A percentile compares a stretch with the other conserved stretches of the same genome.
These are phyloP conservation scores for Chunga burmeisteri DNA, from an alignment of 2,113 vertebrate genomes.

Conservation along the genomic window DNA sequence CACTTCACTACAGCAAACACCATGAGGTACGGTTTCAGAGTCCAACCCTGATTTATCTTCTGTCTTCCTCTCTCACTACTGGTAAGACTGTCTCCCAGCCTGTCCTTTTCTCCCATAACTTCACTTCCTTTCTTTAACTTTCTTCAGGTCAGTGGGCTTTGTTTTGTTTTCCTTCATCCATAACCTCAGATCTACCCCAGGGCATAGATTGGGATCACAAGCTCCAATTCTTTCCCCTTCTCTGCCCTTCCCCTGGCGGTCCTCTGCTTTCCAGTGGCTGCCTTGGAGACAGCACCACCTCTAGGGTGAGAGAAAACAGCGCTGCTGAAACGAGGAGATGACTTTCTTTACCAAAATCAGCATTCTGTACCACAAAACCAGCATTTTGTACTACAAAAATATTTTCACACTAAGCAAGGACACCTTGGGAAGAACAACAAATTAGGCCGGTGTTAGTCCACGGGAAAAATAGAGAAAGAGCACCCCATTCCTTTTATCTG, in stretches of 20 bases:
- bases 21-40: not conserved
- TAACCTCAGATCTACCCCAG: not conserved
- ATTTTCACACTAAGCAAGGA: not conserved
- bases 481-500: not conserved
- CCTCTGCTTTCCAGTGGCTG: not conserved
- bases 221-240: not conserved
- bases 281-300: slow-evolving; percentile 63
- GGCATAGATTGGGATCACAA: fast-evolving
- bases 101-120: not conserved
- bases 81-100: not conserved
- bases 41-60: not conserved
- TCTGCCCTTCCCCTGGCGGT: not conserved
- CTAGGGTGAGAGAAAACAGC: slow-evolving; percentile 38
- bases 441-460: not conserved
- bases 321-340: not conserved
- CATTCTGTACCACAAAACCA: not conserved
- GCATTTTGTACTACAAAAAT: not conserved
- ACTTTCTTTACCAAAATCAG: not conserved
- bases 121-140: not conserved
- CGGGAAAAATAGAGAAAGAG: not conserved
- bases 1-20: not conserved
- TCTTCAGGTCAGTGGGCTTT: not conserved
- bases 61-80: not conserved
- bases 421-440: not conserved
- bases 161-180: not conserved